Conservation (phyloP, 2,888 invertebrate species). For the Dinocampus coccinellae region DNA sequence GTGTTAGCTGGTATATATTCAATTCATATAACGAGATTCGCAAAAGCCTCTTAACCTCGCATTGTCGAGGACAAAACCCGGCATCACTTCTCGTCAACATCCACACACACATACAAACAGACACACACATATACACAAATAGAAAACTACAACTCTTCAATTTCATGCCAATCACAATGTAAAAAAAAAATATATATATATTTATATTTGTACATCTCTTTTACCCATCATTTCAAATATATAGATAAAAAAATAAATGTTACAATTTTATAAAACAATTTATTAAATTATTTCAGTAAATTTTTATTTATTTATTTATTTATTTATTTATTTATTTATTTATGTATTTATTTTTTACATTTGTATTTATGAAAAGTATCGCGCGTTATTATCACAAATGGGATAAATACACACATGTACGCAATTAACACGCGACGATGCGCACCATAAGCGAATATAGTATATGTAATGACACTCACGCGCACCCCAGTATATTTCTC, state of each 20-base stretch:
- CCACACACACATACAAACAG: neutral
- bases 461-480: constrained; percentile 31
- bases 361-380: constrained; percentile 19
- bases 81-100: constrained; percentile 14
- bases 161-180: neutral
- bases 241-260: neutral
- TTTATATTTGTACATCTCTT: too few relatives aligned
- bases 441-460: constrained; percentile 32
- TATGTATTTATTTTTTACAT: neutral
- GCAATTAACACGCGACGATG: constrained; percentile 52
- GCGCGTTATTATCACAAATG: constrained; percentile 6
- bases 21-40: constrained; percentile 65
- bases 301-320: neutral
- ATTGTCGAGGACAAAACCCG: constrained; percentile 48
- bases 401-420: constrained; percentile 45
- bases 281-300: neutral
- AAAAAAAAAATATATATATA: too few relatives aligned
- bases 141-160: neutral
- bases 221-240: too few relatives aligned
- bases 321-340: neutral
- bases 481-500: constrained; percentile 43
- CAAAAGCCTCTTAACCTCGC: constrained; percentile 62
- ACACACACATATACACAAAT: neutral
- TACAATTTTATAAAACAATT: neutral
- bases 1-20: constrained; percentile 63